Evolutionary conservation across 1,140 invertebrate species (phyloP), one percentile per base, ranked within the genome.

Genomic region (Branchinecta lynchi): DNA sequence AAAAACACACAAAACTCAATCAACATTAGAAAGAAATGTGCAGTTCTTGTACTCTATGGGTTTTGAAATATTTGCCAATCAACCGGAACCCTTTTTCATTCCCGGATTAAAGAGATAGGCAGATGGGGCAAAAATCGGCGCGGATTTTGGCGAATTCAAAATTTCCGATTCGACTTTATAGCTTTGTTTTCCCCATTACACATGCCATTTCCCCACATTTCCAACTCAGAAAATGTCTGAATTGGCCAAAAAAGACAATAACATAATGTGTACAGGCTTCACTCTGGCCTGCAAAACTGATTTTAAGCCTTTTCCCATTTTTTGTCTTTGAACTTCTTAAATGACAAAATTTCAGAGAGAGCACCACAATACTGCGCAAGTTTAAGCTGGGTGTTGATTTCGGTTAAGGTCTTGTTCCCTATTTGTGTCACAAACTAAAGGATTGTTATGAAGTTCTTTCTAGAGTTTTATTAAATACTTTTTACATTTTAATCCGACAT

Each of bases 291-390:
- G n/a, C n/a, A 51, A 9, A 51, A n/a, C 9, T 51, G 46, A 51
- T 51, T 51, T 51, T 51, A 9, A 51, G 46, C 46, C n/a, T 51
- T 51, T 51, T 51, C 9, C 9, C 46, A 51, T 51, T 51, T 51
- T 51, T 51, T 51, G 46, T 51, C n/a, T 51, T 51, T 51, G 46
- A 51, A 51, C 46, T 51, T n/a, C 46, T 51, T 51, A 51, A 51
- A 51, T 51, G 46, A 51, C 46, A 51, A 9, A 51, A 51, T 51
- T 51, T 51, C 46, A n/a, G n/a, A 51, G 46, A 51, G 46, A 51
- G 9, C 46, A 51, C n/a, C 46, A 51, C 46, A 51, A 51, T 51
- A 51, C 46, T 51, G 46, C 46, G n/a, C 9, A 51, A 51, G 9
- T 51, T 51, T 9, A 51, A n/a, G 46, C 46, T n/a, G 46, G 9